phyloP scores from a whole-genome alignment of 2,797 vertebrate genomes.

The Melanogrammus aeglefinus region DNA sequence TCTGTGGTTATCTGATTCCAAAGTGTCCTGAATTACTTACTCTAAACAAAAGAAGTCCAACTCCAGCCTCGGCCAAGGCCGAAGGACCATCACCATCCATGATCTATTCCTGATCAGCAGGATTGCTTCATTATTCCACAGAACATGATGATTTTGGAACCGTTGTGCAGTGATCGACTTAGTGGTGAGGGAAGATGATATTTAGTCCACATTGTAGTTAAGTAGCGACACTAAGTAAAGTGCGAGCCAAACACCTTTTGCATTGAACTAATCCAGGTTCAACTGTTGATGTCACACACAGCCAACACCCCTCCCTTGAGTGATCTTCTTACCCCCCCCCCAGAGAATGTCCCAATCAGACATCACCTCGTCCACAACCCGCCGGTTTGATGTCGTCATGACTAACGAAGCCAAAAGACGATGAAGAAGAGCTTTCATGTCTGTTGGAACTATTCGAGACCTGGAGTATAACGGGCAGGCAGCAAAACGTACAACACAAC shows the following conservation, averaged over 20 bases:
- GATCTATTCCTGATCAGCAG: constrained; percentile 39
- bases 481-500: background rate
- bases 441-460: background rate
- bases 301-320: background rate
- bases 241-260: constrained; percentile 9
- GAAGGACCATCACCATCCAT: constrained; percentile 19
- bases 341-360: too few relatives aligned
- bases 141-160: background rate
- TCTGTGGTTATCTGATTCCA: background rate
- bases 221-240: constrained; percentile 35
- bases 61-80: constrained; percentile 26
- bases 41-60: constrained; percentile 33
- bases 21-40: constrained; percentile 3
- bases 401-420: background rate
- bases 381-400: background rate
- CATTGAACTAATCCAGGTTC: constrained; percentile 23
- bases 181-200: constrained; percentile 32
- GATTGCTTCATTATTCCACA: constrained; percentile 34
- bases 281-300: constrained; percentile 37
- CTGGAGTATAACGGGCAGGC: background rate
- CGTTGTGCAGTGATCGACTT: constrained; percentile 6
- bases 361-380: background rate
- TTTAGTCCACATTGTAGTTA: background rate
- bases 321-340: background rate
- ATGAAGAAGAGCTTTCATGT: constrained; percentile 1